phyloP scores from a whole-genome alignment of 2,888 invertebrate species.

The Amphipoea oculea region DNA sequence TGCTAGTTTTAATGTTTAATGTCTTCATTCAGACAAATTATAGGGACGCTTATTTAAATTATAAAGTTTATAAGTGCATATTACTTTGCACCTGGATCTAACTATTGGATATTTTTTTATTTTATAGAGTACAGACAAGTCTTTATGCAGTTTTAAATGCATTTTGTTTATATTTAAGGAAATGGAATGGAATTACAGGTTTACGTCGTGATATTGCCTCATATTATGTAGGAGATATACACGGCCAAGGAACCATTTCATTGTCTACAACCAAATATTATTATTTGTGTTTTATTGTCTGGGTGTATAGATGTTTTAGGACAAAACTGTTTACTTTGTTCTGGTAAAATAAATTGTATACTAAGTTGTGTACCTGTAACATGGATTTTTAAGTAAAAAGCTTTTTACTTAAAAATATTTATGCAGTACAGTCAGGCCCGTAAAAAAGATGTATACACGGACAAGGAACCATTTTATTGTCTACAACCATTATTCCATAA shows the following conservation, averaged over 20 bases:
- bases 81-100: constrained; percentile 28
- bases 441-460: too few relatives aligned
- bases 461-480: too few relatives aligned
- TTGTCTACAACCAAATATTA: not conserved
- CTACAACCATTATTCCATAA: too few relatives aligned
- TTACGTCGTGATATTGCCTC: not conserved
- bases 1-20: constrained; percentile 32
- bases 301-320: not conserved
- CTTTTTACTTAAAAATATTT: too few relatives aligned
- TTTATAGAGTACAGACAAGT: not conserved
- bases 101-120: constrained; percentile 7
- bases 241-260: not conserved
- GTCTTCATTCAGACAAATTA: constrained; percentile 26
- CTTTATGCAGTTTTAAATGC: not conserved
- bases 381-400: too few relatives aligned
- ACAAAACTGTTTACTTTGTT: not conserved
- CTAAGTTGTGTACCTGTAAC: not conserved
- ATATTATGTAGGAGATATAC: not conserved
- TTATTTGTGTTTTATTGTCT: too few relatives aligned
- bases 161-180: not conserved
- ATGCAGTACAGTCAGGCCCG: too few relatives aligned
- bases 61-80: constrained; percentile 10
- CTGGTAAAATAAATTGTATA: not conserved
- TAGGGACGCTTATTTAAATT: constrained; percentile 6
- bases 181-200: not conserved